These are phyloP conservation scores for Pyralis farinalis DNA, from an alignment of 2,888 invertebrate species.

Conservation along the genomic window DNA sequence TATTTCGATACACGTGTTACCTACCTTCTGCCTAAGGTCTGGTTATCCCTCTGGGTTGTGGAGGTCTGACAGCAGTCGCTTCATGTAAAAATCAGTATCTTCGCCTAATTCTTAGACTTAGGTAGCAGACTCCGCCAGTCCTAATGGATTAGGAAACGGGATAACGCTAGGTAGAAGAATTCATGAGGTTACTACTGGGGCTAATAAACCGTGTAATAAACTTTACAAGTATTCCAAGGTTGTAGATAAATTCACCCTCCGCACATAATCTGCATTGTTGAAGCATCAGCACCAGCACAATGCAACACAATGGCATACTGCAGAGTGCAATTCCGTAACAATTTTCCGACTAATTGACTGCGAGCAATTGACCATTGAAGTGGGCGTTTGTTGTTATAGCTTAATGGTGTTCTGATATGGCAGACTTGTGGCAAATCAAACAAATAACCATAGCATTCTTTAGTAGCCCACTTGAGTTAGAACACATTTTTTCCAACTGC, in stretches of 20 bases:
- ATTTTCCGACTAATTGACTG: constrained; percentile 77
- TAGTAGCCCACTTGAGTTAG: constrained; percentile 16
- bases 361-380: constrained; percentile 71
- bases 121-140: no score
- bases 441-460: constrained; percentile 30
- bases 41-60: no score
- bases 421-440: constrained; percentile 44
- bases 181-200: no score
- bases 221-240: no score
- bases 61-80: no score
- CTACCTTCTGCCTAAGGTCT: no score
- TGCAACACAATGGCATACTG: constrained; percentile 14
- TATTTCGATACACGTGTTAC: no score
- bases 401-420: constrained; percentile 66
- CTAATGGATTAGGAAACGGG: no score
- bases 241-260: not conserved
- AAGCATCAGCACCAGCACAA: constrained; percentile 6
- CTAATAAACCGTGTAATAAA: not conserved
- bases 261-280: not conserved
- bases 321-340: constrained; percentile 49
- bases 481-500: constrained; percentile 13
- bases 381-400: constrained; percentile 57
- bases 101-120: no score
- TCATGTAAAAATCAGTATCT: no score
- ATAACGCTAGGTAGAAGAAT: no score